A percentile compares a stretch with the other conserved stretches of the same genome.
These are phyloP conservation scores for Sebastolobus alascanus DNA, from an alignment of 2,797 vertebrate genomes.

Conservation along the genomic window DNA sequence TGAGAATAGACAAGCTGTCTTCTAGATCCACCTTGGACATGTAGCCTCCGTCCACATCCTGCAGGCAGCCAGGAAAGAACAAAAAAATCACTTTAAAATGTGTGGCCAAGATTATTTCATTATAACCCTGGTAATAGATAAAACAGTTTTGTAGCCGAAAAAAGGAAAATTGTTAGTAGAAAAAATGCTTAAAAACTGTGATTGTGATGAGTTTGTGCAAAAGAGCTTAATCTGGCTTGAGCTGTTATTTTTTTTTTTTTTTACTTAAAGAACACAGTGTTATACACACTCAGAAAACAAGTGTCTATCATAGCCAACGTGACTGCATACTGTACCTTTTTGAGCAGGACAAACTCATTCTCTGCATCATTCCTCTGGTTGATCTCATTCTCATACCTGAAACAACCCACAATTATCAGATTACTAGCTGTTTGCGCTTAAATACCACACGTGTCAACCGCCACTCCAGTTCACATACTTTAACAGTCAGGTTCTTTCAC, in stretches of 20 bases:
- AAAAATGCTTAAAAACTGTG: not conserved
- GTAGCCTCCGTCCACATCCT: slow-evolving; percentile 88
- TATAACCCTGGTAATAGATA: not conserved
- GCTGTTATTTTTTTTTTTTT: not conserved
- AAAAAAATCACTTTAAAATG: not conserved
- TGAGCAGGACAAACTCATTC: slow-evolving; percentile 88
- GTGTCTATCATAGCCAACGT: not conserved
- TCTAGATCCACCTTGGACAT: slow-evolving; percentile 83
- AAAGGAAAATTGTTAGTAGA: not conserved
- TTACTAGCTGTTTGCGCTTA: not conserved
- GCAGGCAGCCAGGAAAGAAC: slow-evolving; percentile 10
- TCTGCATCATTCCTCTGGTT: slow-evolving; percentile 85
- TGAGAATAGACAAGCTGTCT: slow-evolving; percentile 68
- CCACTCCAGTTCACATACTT: not conserved
- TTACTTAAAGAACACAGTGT: not conserved
- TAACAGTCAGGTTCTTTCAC: not conserved
- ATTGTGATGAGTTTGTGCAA: not conserved
- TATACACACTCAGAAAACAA: not conserved
- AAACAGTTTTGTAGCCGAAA: not conserved
- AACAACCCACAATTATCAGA: slow-evolving; percentile 30
- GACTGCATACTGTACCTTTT: slow-evolving; percentile 86
- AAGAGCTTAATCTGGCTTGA: not conserved
- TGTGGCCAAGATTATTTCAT: not conserved
- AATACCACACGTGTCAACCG: not conserved
- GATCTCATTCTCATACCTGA: slow-evolving; percentile 90